These are phyloP conservation scores for Rhagoletis zephyria DNA, from an alignment of 1,140 invertebrate species.

Conservation along the genomic window DNA sequence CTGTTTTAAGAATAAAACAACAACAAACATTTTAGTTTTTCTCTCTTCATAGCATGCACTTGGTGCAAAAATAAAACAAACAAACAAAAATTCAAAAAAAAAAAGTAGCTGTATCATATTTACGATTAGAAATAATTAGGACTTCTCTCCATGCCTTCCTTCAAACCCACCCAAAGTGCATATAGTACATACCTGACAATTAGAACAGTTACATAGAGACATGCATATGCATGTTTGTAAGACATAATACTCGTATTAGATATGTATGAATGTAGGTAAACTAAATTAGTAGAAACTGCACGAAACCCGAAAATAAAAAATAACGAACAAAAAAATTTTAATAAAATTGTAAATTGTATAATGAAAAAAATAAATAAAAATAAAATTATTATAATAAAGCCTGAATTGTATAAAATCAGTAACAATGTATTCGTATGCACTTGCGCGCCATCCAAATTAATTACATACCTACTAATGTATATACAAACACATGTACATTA, in stretches of 20 bases:
- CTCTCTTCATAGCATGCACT: not conserved
- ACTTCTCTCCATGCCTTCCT: constrained; percentile 51
- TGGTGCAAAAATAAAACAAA: not conserved
- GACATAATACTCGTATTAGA: not conserved
- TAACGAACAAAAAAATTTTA: too few relatives aligned
- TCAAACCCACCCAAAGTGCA: constrained; percentile 49
- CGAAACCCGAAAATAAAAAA: not conserved
- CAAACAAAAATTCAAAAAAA: not conserved
- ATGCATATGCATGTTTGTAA: not conserved
- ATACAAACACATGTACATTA: too few relatives aligned
- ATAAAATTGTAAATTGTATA: not conserved
- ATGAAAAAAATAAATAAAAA: not conserved
- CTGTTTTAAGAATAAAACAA: not conserved
- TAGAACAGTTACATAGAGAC: not conserved
- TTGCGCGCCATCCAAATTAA: not conserved
- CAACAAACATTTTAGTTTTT: not conserved
- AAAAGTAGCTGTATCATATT: not conserved
- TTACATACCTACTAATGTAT: not conserved
- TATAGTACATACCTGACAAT: constrained; percentile 48
- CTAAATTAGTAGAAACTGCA: not conserved
- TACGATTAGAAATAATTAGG: constrained; percentile 6
- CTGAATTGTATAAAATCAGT: not conserved
- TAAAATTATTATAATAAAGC: not conserved
- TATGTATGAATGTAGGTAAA: not conserved
- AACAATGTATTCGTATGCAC: not conserved